Conservation (phyloP, 2,113 vertebrate genomes). For the Chrysochloris asiatica region DNA sequence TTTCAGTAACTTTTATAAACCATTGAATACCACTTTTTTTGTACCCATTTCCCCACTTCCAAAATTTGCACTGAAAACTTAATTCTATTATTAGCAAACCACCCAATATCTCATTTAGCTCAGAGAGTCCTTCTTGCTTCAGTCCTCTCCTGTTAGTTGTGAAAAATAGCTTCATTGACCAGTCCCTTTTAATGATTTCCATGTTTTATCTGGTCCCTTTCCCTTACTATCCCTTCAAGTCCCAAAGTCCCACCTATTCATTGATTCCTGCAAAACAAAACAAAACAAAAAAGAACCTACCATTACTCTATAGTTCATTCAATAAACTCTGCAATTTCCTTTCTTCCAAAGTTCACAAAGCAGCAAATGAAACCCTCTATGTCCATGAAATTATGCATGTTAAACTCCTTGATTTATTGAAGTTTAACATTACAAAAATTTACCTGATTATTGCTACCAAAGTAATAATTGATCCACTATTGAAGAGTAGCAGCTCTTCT, state of each 20-base stretch:
- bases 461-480: not conserved
- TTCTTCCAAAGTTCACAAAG: not conserved
- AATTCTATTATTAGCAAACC: not conserved
- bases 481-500: not conserved
- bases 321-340: not conserved
- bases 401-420: not conserved
- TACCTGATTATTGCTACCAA: too few species aligned
- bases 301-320: not conserved
- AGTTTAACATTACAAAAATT: too few species aligned
- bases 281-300: not conserved
- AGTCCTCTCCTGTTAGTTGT: not conserved
- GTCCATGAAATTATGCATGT: not conserved
- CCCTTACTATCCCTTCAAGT: not conserved
- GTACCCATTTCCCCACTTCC: not conserved
- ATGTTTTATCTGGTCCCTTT: not conserved
- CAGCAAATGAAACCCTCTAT: not conserved
- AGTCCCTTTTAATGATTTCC: not conserved
- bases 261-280: too few species aligned
- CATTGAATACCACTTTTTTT: not conserved
- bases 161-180: not conserved
- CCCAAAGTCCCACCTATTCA: not conserved
- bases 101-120: not conserved
- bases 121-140: not conserved
- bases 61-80: not conserved
- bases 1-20: not conserved